Percentiles rank a stretch among this genome's conserved stretches.
phyloP scores from a whole-genome alignment of 2,888 invertebrate species.

The Criorhina ranunculi region DNA sequence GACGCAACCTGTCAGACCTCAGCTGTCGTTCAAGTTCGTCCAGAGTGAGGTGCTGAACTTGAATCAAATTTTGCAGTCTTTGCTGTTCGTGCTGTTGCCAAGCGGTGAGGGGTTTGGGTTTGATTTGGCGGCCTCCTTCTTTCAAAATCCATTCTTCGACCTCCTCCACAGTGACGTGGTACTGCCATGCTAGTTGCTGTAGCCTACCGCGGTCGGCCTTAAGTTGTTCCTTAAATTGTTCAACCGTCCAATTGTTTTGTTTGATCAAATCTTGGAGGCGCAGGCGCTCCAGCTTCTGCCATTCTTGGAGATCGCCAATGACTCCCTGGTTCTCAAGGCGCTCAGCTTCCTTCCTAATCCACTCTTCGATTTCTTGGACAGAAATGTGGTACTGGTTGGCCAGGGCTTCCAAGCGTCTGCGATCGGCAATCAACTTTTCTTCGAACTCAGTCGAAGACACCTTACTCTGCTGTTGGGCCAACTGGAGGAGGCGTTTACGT shows the following conservation, averaged over 20 bases:
- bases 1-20: slow-evolving; percentile 79
- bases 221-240: slow-evolving; percentile 80
- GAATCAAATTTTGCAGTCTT: slow-evolving; percentile 80
- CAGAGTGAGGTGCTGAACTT: slow-evolving; percentile 79
- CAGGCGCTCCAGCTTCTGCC: slow-evolving; percentile 81
- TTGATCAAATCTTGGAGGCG: slow-evolving; percentile 80
- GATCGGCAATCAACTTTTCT: slow-evolving; percentile 80
- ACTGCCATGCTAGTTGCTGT: slow-evolving; percentile 79
- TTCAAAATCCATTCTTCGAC: slow-evolving; percentile 83
- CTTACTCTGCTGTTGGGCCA: slow-evolving; percentile 78
- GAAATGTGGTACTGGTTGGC: slow-evolving; percentile 82
- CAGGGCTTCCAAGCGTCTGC: slow-evolving; percentile 79
- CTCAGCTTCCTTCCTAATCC: slow-evolving; percentile 81
- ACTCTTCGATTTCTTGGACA: slow-evolving; percentile 81
- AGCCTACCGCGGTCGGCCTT: slow-evolving; percentile 79
- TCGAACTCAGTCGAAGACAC: slow-evolving; percentile 82
- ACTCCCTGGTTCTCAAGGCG: slow-evolving; percentile 81
- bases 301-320: slow-evolving; percentile 80
- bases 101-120: slow-evolving; percentile 79
- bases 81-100: slow-evolving; percentile 82
- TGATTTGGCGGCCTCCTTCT: slow-evolving; percentile 80
- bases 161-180: slow-evolving; percentile 82
- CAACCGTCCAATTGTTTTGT: slow-evolving; percentile 81
- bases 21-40: slow-evolving; percentile 80
- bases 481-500: slow-evolving; percentile 79